Conservation (phyloP, 2,113 vertebrate genomes). For the Caranx ignobilis region DNA sequence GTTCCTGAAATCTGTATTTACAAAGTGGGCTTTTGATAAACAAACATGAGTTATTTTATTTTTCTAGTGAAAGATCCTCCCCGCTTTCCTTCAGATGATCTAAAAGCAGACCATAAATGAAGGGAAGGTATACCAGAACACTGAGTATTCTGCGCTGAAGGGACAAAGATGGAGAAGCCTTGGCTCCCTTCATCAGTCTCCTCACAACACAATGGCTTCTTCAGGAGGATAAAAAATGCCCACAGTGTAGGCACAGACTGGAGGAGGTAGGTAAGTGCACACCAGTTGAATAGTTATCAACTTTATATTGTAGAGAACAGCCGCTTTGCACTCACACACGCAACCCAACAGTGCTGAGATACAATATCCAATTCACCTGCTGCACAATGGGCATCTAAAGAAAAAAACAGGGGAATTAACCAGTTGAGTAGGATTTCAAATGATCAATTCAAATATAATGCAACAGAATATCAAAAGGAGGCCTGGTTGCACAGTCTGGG, state of each 20-base stretch:
- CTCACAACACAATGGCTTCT: conserved; percentile 68
- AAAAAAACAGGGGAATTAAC: conserved; percentile 98
- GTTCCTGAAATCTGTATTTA: conserved; percentile 89
- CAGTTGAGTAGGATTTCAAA: conserved; percentile 78
- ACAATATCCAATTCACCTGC: conserved; percentile 99
- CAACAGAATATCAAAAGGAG: conserved; percentile 75
- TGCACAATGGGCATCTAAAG: conserved; percentile 98
- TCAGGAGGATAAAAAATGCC: conserved; percentile 69
- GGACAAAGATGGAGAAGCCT: conserved; percentile 16
- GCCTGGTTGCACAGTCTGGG: conserved; percentile 76
- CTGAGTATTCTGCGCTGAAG: conserved; percentile 11
- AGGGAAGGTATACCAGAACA: conserved; percentile 15
- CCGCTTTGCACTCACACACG: conserved; percentile 99
- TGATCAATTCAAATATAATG: conserved; percentile 74
- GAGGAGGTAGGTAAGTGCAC: conserved; percentile 86
- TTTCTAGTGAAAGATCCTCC: background rate
- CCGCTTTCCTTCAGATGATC: conserved; percentile 11
- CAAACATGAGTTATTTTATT: background rate
- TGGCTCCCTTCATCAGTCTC: conserved; percentile 85
- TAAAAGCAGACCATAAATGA: conserved; percentile 19
- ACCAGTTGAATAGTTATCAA: conserved; percentile 89
- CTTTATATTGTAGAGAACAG: conserved; percentile 95
- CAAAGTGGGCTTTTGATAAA: conserved; percentile 83
- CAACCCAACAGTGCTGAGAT: conserved; percentile 97
- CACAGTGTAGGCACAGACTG: conserved; percentile 93